phyloP scores from a whole-genome alignment of 1,140 invertebrate genomes.

The Polypedilum vanderplanki region DNA sequence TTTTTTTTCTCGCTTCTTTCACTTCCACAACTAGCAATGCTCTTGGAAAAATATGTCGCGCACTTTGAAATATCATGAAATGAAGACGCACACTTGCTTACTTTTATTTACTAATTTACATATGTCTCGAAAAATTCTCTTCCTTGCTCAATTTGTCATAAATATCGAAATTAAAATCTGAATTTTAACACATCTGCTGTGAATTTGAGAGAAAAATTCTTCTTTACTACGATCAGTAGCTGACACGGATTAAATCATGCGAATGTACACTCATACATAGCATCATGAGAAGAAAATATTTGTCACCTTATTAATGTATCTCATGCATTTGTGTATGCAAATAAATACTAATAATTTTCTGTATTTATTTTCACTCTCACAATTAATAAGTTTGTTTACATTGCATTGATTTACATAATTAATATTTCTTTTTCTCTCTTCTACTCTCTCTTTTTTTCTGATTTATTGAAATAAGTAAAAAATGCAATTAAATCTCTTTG shows the following conservation, averaged over 20 bases:
- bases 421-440: too few relatives aligned
- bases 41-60: background rate
- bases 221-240: background rate
- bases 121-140: background rate
- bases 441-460: too few relatives aligned
- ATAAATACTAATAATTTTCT: background rate
- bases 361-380: too few relatives aligned
- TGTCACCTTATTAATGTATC: background rate
- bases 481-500: too few relatives aligned
- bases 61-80: too few relatives aligned
- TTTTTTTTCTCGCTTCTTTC: background rate
- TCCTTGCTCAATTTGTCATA: background rate
- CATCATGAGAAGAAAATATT: background rate
- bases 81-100: background rate
- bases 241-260: constrained; percentile 11
- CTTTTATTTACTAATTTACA: background rate
- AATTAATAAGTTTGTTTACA: too few relatives aligned
- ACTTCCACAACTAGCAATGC: background rate
- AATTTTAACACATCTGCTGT: background rate
- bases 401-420: too few relatives aligned
- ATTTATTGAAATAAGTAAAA: too few relatives aligned
- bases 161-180: background rate
- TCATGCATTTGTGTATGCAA: background rate
- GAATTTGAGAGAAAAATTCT: background rate
- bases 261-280: background rate